Conservation (phyloP, 2,888 invertebrate species). For the Ophion ventricosus region DNA sequence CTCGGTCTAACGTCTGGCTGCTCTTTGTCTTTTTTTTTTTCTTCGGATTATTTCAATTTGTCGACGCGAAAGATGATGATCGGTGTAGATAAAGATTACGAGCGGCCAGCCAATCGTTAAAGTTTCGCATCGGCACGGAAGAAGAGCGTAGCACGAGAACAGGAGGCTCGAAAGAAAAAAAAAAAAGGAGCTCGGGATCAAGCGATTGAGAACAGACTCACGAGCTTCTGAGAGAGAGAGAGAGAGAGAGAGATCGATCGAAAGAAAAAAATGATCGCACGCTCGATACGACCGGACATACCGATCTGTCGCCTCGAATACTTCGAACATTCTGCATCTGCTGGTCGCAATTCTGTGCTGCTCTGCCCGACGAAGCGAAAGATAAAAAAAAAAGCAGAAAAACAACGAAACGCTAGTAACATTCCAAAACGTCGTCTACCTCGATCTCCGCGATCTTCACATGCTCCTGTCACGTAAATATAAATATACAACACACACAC, state of each 20-base stretch:
- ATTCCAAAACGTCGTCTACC: conserved; percentile 4
- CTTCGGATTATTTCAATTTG: neutral
- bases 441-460: conserved; percentile 39
- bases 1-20: neutral
- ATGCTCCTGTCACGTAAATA: conserved; percentile 72
- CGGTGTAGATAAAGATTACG: conserved; percentile 27
- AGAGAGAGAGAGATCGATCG: neutral
- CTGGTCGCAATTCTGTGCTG: conserved; percentile 10
- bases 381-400: neutral
- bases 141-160: too few species aligned
- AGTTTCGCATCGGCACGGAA: too few species aligned
- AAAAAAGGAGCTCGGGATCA: neutral
- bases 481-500: conserved; percentile 38
- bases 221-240: neutral
- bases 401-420: conserved; percentile 4
- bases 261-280: neutral
- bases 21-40: neutral
- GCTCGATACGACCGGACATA: neutral
- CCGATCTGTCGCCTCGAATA: neutral
- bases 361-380: neutral
- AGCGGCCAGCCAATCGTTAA: conserved; percentile 16
- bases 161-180: neutral
- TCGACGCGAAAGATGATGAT: conserved; percentile 3
- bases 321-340: too few species aligned
- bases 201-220: neutral